These are phyloP conservation scores for Pseudolaguvia tuberculata DNA, from an alignment of 2,113 vertebrate genomes.

Conservation along the genomic window DNA sequence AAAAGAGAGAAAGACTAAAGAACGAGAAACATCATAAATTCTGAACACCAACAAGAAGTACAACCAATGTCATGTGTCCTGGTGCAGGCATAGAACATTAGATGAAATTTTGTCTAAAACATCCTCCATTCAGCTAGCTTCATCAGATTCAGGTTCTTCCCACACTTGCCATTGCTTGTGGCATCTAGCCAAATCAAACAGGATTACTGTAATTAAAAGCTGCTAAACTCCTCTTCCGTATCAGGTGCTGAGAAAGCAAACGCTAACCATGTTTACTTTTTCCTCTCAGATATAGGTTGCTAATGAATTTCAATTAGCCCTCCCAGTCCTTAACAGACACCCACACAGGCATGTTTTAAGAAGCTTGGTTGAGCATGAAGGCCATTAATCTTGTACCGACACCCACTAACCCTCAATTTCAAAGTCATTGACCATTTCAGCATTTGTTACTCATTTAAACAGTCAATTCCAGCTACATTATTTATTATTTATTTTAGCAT, in stretches of 20 bases:
- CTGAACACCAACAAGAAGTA: too few species aligned
- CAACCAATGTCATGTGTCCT: not conserved
- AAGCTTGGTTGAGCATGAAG: constrained; percentile 39
- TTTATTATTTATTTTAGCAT: constrained; percentile 23
- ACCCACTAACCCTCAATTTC: constrained; percentile 40
- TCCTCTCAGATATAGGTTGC: constrained; percentile 21
- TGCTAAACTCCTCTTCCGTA: not conserved
- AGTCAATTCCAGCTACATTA: constrained; percentile 16
- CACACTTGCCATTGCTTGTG: too few species aligned
- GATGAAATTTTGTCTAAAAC: not conserved
- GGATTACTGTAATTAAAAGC: constrained; percentile 17
- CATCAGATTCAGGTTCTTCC: not conserved
- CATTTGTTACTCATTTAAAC: constrained; percentile 40
- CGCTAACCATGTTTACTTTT: constrained; percentile 30
- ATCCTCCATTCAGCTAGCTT: not conserved
- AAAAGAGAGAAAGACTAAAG: too few species aligned
- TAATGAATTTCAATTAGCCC: constrained; percentile 49
- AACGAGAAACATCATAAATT: too few species aligned
- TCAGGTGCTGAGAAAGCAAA: constrained; percentile 20
- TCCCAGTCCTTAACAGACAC: constrained; percentile 38
- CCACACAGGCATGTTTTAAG: constrained; percentile 44
- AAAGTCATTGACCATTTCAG: constrained; percentile 38
- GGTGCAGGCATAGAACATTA: not conserved
- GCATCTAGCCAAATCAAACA: constrained; percentile 7
- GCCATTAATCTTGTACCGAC: constrained; percentile 46